Conservation (phyloP, 1,140 invertebrate species). For the Gonatopus flavifemur region DNA sequence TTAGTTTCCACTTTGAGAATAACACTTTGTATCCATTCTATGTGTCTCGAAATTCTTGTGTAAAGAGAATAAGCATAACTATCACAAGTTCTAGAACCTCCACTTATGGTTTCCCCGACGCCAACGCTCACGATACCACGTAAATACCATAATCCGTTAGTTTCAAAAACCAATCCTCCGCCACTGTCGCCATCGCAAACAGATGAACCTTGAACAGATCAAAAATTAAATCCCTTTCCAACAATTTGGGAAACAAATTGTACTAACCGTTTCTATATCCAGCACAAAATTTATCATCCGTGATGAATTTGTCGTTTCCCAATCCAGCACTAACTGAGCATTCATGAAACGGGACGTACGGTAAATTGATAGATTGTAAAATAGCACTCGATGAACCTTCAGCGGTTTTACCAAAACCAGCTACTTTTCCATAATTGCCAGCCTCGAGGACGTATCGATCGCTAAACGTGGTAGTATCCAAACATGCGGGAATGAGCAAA, state of each 20-base stretch:
- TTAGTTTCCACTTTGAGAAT: slow-evolving; percentile 30
- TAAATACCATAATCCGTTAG: slow-evolving; percentile 40
- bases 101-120: slow-evolving; percentile 24
- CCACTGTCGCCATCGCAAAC: slow-evolving; percentile 55
- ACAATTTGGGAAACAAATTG: too few species aligned
- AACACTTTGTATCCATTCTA: slow-evolving; percentile 46
- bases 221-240: not conserved
- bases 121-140: slow-evolving; percentile 51
- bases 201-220: slow-evolving; percentile 41
- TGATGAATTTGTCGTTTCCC: slow-evolving; percentile 34
- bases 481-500: slow-evolving; percentile 41
- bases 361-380: slow-evolving; percentile 42
- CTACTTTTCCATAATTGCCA: slow-evolving; percentile 43
- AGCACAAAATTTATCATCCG: slow-evolving; percentile 51
- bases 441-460: slow-evolving; percentile 26
- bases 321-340: slow-evolving; percentile 24
- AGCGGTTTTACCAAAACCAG: slow-evolving; percentile 50
- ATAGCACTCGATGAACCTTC: slow-evolving; percentile 30
- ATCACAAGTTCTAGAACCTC: slow-evolving; percentile 33
- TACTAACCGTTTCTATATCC: slow-evolving; percentile 49
- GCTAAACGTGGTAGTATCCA: slow-evolving; percentile 31
- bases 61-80: slow-evolving; percentile 47
- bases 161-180: slow-evolving; percentile 47
- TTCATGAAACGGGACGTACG: slow-evolving; percentile 32
- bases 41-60: slow-evolving; percentile 42